Conservation (phyloP, 2,113 vertebrate genomes). For the Neomonachus schauinslandi region DNA sequence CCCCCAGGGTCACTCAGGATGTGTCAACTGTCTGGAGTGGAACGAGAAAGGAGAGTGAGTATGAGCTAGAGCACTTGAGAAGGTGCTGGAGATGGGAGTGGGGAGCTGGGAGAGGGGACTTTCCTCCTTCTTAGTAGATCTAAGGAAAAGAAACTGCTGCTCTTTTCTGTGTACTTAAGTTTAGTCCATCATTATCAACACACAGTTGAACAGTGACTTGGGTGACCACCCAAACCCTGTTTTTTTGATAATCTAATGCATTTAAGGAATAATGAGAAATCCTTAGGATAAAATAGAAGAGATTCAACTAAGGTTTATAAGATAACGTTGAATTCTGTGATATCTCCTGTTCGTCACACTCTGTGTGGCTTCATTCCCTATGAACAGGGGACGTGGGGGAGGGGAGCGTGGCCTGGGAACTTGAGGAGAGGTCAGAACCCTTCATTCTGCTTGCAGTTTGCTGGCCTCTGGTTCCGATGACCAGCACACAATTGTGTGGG, state of each 20-base stretch:
- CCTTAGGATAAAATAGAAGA: slow-evolving; percentile 43
- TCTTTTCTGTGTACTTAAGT: background rate
- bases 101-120: background rate
- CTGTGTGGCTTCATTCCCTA: background rate
- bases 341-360: slow-evolving; percentile 11
- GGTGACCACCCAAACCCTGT: background rate
- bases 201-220: background rate
- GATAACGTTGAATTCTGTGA: slow-evolving; percentile 37
- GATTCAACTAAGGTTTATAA: slow-evolving; percentile 22
- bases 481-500: slow-evolving; percentile 98
- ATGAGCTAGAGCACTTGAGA: background rate
- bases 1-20: slow-evolving; percentile 96
- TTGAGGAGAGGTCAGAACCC: slow-evolving; percentile 21
- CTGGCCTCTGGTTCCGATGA: slow-evolving; percentile 99
- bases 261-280: slow-evolving; percentile 34
- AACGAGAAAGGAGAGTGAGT: slow-evolving; percentile 99
- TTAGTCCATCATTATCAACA: background rate
- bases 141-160: background rate
- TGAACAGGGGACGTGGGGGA: background rate
- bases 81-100: background rate
- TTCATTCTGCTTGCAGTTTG: slow-evolving; percentile 86
- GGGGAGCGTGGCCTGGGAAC: no score
- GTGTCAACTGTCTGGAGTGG: slow-evolving; percentile 99
- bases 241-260: background rate
- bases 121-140: background rate